A percentile compares a stretch with the other conserved stretches of the same genome.
These are phyloP conservation scores for Callyntrura guangdongensis DNA, from an alignment of 2,888 invertebrate species.

Conservation along the genomic window DNA sequence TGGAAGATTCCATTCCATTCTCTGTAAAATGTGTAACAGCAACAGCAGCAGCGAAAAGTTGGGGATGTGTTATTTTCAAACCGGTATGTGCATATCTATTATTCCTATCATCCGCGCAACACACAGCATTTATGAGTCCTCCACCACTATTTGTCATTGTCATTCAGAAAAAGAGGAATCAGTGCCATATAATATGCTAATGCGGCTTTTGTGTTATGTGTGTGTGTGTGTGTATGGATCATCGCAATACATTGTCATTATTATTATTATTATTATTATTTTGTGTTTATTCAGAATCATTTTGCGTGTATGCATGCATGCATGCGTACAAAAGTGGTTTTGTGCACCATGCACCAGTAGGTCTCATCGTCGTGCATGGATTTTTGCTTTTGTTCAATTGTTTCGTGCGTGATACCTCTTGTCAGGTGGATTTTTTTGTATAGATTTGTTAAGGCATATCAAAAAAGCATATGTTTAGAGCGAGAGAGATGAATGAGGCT, in stretches of 20 bases:
- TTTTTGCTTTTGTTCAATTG: constrained; percentile 72
- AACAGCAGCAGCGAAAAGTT: neutral
- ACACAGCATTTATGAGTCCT: constrained; percentile 34
- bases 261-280: constrained; percentile 40
- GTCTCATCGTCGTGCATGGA: constrained; percentile 66
- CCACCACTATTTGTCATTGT: constrained; percentile 67
- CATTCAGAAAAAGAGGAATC: constrained; percentile 68
- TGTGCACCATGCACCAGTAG: constrained; percentile 71
- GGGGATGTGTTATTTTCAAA: neutral
- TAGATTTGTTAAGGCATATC: constrained; percentile 59
- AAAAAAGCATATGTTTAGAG: constrained; percentile 57
- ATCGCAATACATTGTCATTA: constrained; percentile 27
- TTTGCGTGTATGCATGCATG: constrained; percentile 73
- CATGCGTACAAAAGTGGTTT: constrained; percentile 76
- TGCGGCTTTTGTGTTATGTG: constrained; percentile 52
- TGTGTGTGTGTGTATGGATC: constrained; percentile 42
- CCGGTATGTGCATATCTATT: constrained; percentile 24
- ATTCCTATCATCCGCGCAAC: constrained; percentile 32
- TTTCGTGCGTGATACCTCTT: constrained; percentile 76
- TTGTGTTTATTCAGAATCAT: constrained; percentile 58
- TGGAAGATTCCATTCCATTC: constrained; percentile 59
- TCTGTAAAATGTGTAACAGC: constrained; percentile 15
- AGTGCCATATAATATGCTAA: constrained; percentile 69
- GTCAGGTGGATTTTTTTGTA: constrained; percentile 68
- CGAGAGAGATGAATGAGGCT: constrained; percentile 50